Evolutionary conservation across 1,140 invertebrate genomes (phyloP), one percentile per base, ranked within the genome.

Genomic region (Apolygus lucorum): DNA sequence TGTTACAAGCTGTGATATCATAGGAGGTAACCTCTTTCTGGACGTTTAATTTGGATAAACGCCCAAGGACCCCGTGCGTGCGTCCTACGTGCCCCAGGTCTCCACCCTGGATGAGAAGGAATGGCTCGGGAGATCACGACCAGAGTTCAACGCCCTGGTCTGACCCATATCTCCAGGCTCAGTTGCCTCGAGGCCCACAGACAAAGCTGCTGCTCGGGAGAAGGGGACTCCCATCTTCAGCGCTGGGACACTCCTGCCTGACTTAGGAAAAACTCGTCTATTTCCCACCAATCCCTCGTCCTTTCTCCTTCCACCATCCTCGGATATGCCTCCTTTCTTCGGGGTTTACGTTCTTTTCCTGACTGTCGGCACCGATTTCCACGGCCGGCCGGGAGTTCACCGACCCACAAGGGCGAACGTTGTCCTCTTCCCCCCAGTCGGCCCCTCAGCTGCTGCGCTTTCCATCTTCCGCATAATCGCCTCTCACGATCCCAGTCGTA

Each of bases 171-270:
- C 54, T 24, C 54, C 4, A 24, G 54, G 13, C 54, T 59, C 54
- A 59, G 54, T 59, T 59, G 54, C 54, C 54, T 59, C 54, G 54
- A 59, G 22, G 54, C 54, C 54, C 54, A 59, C 54, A 59, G 54
- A 59, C 54, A 24, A 59, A 22, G 54, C n/a, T n/a, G n/a, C n/a
- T 11, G 13, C 22, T 8, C 11, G 54, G 22, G 22, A 21, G 13
- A 21, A 24, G 22, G 22, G 54, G 54, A 59, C 13, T 13, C 11
- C 54, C 54, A 17, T 59, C 54, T 59, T 59, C 54, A 59, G 54
- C 54, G 54, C 22, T 59, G 54, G 54, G 54, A 21, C 54, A 59
- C 22, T 59, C 22, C 54, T 42, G 54, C 54, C 13, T 59, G 13
- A 22, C 11, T 8, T 11, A 24, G 54, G 22, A 59, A 59, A 59